Conservation (phyloP, 2,113 vertebrate species). For the Triplophysa rosa region DNA sequence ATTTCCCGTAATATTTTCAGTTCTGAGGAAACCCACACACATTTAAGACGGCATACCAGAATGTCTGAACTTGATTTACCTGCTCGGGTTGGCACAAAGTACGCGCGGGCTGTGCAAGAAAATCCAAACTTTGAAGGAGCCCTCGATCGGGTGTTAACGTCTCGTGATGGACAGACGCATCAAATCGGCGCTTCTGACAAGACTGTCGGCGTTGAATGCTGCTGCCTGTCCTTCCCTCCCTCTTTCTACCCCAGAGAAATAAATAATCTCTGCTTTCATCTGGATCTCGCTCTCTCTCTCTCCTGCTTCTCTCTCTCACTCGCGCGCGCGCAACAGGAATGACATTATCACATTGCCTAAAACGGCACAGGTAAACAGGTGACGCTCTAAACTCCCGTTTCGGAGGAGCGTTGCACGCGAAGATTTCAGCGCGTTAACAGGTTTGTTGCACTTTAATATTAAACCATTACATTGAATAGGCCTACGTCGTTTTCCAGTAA, state of each 20-base stretch:
- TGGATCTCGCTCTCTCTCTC: conserved; percentile 26
- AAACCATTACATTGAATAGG: no score
- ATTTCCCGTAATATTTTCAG: not conserved
- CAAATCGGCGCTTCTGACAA: conserved; percentile 20
- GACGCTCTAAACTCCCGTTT: not conserved
- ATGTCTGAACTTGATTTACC: conserved; percentile 18
- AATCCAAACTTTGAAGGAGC: conserved; percentile 39
- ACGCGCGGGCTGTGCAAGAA: conserved; percentile 2
- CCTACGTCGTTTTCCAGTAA: not conserved
- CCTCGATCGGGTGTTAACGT: conserved; percentile 8
- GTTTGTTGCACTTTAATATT: no score
- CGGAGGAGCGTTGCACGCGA: no score
- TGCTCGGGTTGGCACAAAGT: conserved; percentile 25
- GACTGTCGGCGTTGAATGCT: conserved; percentile 4
- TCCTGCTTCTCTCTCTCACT: not conserved
- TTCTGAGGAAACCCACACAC: not conserved
- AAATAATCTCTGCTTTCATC: conserved; percentile 54
- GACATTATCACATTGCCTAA: not conserved
- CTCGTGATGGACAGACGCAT: conserved; percentile 24
- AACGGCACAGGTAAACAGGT: not conserved
- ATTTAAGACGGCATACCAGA: not conserved
- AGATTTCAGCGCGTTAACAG: not conserved
- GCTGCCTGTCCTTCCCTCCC: not conserved
- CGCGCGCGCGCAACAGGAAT: not conserved
- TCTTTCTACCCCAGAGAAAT: conserved; percentile 22